Base-by-base conservation (phyloP, 2,113 vertebrate species). In the Megaceryle torquata region DNA sequence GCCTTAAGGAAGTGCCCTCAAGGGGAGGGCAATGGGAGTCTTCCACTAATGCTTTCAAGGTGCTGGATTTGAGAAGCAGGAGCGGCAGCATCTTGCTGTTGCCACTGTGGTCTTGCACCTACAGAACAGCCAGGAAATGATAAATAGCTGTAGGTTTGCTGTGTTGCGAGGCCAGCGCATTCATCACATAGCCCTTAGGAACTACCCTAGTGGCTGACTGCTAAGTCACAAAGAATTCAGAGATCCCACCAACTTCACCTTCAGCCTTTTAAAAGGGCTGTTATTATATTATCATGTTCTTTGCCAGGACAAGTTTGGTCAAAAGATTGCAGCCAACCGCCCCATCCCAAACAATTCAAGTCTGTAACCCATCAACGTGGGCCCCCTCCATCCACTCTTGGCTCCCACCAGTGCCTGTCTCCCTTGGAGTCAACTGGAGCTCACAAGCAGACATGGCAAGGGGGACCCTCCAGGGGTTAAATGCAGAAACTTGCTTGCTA, bases 281-380 rank as follows among this genome's bases (percentile, higher is more conserved):
- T 70, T 86, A 2, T 61, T 92, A 20, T 33, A 54, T 71, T 46
- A 28, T 54, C 26, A 6, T 15, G 16, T 20, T 81, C n/a, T 86
- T 86, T 79, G 69, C 69, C 57, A 72, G 65, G 53, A 82, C 22
- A 69, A 41, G 92, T 71, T 79, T 86, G 65, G 65, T 69, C 57
- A 69, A 61, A 81, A 57, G 68, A 71, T 33, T 86, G 61, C 6
- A 24, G 65, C 35, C 57, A 86, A 53, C 64, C 37, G 50, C 72
- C 33, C n/a, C 21, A 37, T 59, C n/a, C 41, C 53, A 76, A 89
- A 33, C n/a, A 65, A 29, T 59, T 76, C 25, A 33, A 17, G 35
- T 56, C 22, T 80, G 53, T 75, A 84, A 75, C 37, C 48, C 44
- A 21, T 37, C 35, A 20, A 10, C 1, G 13, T 29, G 37, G 28